Percentiles rank a stretch among this genome's conserved stretches.
phyloP scores from a whole-genome alignment of 2,113 vertebrate species.

The Cygnus buccinator region DNA sequence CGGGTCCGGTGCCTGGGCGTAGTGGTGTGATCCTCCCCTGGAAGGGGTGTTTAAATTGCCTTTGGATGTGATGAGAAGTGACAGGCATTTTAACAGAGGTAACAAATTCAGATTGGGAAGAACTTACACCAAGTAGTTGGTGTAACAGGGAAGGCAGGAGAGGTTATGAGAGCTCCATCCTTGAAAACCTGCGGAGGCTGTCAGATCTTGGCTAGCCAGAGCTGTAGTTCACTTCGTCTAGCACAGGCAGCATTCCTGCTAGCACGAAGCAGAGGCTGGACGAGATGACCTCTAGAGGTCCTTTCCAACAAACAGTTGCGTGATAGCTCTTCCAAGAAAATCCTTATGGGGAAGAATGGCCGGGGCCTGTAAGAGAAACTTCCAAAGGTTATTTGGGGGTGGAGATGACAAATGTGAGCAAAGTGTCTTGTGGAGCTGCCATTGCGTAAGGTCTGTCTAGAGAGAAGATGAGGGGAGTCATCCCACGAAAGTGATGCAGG shows the following conservation, averaged over 20 bases:
- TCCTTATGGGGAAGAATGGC: not conserved
- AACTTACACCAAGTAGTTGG: not conserved
- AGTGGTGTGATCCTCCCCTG: not conserved
- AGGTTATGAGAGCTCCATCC: not conserved
- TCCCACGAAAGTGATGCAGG: not conserved
- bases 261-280: not conserved
- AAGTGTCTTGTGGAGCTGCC: not conserved
- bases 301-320: not conserved
- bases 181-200: not conserved
- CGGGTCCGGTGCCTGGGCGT: not conserved
- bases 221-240: not conserved
- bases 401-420: not conserved
- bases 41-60: not conserved
- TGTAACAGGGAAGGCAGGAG: not conserved
- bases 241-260: not conserved
- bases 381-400: slow-evolving; percentile 8
- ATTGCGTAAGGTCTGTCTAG: not conserved
- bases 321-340: not conserved
- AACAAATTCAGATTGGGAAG: not conserved
- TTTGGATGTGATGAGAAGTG: not conserved
- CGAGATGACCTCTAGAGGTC: not conserved
- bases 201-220: not conserved
- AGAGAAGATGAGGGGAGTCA: not conserved
- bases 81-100: not conserved
- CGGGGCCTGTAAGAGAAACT: not conserved